Percentiles rank a stretch among this genome's conserved stretches.
Conservation (phyloP, 2,888 invertebrate species). For the Liodrosophila aerea region DNA sequence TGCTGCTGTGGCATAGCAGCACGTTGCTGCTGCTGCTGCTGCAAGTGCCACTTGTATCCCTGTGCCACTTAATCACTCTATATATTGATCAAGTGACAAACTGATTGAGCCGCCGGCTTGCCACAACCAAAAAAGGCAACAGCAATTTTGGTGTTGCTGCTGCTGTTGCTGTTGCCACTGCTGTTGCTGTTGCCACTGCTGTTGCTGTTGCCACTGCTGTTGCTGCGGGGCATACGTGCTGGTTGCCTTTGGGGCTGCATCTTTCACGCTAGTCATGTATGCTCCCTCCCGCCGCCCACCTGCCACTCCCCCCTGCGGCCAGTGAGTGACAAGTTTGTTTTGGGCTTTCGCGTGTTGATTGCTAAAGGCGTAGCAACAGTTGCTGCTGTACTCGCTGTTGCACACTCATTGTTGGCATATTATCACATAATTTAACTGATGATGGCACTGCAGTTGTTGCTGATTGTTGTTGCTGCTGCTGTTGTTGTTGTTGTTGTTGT, state of each 20-base stretch:
- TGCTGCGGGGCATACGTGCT: conserved; percentile 49
- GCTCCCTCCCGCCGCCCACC: conserved; percentile 1
- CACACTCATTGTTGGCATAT: conserved; percentile 79
- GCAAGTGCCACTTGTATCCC: conserved; percentile 54
- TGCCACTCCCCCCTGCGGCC: conserved; percentile 8
- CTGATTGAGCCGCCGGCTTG: conserved; percentile 70
- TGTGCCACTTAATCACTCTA: conserved; percentile 72
- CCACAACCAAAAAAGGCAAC: conserved; percentile 61
- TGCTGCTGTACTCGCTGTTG: conserved; percentile 52
- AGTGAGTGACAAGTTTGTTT: conserved; percentile 74
- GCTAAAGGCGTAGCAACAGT: conserved; percentile 45
- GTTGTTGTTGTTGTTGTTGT: conserved; percentile 30
- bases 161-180: conserved; percentile 27
- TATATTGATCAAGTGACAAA: conserved; percentile 77
- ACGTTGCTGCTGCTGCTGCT: conserved; percentile 43
- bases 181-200: too few relatives aligned
- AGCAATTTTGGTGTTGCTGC: conserved; percentile 59
- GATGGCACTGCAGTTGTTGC: conserved; percentile 61
- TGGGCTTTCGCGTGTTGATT: conserved; percentile 75
- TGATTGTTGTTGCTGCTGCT: conserved; percentile 19
- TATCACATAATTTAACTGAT: conserved; percentile 79
- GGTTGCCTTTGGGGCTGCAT: conserved; percentile 56
- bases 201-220: conserved; percentile 8
- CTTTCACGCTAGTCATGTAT: conserved; percentile 55
- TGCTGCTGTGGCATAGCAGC: conserved; percentile 50